Evolutionary conservation across 2,888 invertebrate genomes (phyloP), one percentile per base, ranked within the genome.

Genomic region (Dolichopus griseipennis): DNA sequence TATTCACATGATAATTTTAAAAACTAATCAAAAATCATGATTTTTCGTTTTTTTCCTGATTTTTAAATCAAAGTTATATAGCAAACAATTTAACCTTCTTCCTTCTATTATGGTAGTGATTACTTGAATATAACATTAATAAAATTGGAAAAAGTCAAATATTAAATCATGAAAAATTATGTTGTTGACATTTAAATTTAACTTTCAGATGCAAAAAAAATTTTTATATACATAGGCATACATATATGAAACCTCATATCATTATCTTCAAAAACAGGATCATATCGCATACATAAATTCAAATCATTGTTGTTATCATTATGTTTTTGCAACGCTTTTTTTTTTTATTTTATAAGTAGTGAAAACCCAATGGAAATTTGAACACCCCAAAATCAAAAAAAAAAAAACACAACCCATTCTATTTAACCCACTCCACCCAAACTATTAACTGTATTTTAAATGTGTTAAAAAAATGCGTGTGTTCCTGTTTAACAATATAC

Each of bases 151-250:
- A 15, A 27, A 52, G 52, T 52, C 52, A 52, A 52, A 52, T 18
- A 52, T 52, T 52, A 52, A 52, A 52, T 52, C 18, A 52, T 52
- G 52, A 52, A 52, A 52, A 52, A 52, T 52, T 52, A 52, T 52
- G 52, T 52, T 52, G 52, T 52, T 52, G 52, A 52, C 52, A 52
- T 52, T 52, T 52, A 52, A 52, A 52, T 52, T 52, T 52, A 52
- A 52, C 52, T 52, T 52, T 52, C 18, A 52, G 5, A 27, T 27
- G 5, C 3, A 27, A 27, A 52, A 12, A n/a, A n/a, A n/a, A n/a
- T n/a, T n/a, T n/a, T n/a, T n/a, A n/a, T n/a, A n/a, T n/a, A n/a
- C n/a, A n/a, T n/a, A n/a, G n/a, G n/a, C n/a, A n/a, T n/a, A n/a
- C 6, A 12, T 18, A 12, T 52, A 12, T 52, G 52, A 52, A 52